A percentile compares a stretch with the other conserved stretches of the same genome.
Evolutionary conservation across 2,888 invertebrate species (phyloP).

Genomic region (Ischnura elegans): DNA sequence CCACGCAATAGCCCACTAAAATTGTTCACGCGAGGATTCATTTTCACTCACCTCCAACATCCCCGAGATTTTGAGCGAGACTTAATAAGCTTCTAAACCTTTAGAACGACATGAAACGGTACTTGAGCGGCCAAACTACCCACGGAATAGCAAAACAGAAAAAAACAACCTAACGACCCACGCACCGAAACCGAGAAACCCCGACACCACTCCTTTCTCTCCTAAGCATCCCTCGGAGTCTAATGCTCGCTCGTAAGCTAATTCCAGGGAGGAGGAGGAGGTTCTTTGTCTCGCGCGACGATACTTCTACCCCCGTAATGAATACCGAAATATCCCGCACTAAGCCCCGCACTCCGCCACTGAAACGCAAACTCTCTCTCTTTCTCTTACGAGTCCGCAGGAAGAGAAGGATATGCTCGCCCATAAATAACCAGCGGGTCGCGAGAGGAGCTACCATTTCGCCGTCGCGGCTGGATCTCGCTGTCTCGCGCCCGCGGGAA

Average conservation of each 20-base stretch:
- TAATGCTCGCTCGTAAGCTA: neutral
- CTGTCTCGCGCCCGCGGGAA: neutral
- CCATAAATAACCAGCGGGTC: neutral
- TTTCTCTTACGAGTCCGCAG: too few relatives aligned
- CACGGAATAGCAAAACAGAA: neutral
- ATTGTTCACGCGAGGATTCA: neutral
- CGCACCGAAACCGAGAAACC: neutral
- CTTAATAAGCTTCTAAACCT: neutral
- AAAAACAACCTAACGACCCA: neutral
- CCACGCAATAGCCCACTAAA: neutral
- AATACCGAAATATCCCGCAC: neutral
- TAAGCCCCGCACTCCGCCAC: neutral
- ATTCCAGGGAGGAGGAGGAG: too few relatives aligned
- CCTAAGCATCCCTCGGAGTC: neutral
- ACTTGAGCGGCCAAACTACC: neutral
- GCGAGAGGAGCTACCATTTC: constrained; percentile 16
- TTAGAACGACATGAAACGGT: neutral
- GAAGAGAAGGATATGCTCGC: neutral
- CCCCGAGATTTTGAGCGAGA: neutral
- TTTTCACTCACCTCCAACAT: neutral
- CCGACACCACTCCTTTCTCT: too few relatives aligned
- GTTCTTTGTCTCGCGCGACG: neutral
- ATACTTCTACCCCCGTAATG: neutral
- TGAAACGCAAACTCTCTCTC: constrained; percentile 8
- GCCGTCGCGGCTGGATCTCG: neutral